A percentile compares a stretch with the other conserved stretches of the same genome.
phyloP scores from a whole-genome alignment of 2,888 invertebrate genomes.

The Metalampra italica region DNA sequence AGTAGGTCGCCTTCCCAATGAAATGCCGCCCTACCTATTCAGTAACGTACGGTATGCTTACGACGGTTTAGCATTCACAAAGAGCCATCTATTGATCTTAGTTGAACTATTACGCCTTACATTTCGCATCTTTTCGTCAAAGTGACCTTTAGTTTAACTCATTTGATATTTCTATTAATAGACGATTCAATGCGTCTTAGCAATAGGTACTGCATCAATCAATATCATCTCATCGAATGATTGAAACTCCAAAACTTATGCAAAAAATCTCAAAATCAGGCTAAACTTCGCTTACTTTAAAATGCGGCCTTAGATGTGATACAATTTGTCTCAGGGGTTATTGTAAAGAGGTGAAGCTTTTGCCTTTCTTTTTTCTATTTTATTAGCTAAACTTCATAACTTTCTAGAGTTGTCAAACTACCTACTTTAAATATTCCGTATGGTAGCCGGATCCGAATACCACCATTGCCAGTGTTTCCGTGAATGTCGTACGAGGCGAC shows the following conservation, averaged over 20 bases:
- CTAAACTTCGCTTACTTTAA: too few relatives aligned
- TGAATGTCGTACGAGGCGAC: too few relatives aligned
- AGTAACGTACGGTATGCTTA: not conserved
- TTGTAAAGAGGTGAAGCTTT: too few relatives aligned
- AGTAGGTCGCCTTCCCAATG: constrained; percentile 7
- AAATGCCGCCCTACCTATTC: not conserved
- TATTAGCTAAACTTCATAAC: not conserved
- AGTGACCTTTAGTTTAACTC: too few relatives aligned
- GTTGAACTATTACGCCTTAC: not conserved
- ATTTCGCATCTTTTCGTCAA: not conserved
- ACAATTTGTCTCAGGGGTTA: too few relatives aligned
- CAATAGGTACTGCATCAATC: not conserved
- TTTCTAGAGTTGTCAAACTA: not conserved
- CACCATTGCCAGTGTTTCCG: not conserved
- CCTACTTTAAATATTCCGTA: not conserved
- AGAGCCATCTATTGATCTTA: not conserved
- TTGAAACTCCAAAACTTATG: too few relatives aligned
- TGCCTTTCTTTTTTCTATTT: not conserved
- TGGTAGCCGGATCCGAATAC: too few relatives aligned
- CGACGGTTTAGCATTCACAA: too few relatives aligned
- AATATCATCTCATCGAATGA: too few relatives aligned
- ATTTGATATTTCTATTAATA: too few relatives aligned
- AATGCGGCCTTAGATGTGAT: too few relatives aligned
- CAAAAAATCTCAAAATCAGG: too few relatives aligned
- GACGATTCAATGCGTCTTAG: not conserved